phyloP scores from a whole-genome alignment of 1,140 invertebrate genomes.

The Pinna nobilis region DNA sequence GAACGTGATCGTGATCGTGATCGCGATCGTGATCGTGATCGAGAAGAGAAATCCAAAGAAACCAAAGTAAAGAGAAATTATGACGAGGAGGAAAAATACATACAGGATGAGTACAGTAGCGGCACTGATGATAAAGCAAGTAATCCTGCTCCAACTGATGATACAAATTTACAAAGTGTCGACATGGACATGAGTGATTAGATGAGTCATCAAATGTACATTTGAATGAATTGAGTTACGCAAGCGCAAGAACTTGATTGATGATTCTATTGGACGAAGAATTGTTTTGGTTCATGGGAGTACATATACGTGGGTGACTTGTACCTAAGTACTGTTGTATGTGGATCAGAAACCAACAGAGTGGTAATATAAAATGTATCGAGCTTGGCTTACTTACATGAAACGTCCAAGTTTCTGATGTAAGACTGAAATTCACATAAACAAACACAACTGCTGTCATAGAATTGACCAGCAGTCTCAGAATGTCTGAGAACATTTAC shows the following conservation, averaged over 20 bases:
- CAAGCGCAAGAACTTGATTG: background rate
- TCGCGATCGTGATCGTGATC: constrained; percentile 41
- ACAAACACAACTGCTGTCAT: no score
- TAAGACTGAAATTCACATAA: no score
- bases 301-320: no score
- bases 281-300: background rate
- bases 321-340: no score
- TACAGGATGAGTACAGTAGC: constrained; percentile 51
- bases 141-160: constrained; percentile 28
- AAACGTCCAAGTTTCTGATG: no score
- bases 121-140: constrained; percentile 35
- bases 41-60: constrained; percentile 49
- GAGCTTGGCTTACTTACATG: no score
- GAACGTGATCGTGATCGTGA: constrained; percentile 55
- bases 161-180: constrained; percentile 56
- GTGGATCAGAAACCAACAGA: no score
- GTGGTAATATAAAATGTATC: no score
- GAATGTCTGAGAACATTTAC: no score
- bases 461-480: no score
- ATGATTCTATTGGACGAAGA: background rate
- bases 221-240: background rate
- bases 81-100: constrained; percentile 76
- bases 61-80: constrained; percentile 76
- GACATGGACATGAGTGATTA: constrained; percentile 71
- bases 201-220: constrained; percentile 4